Base-by-base conservation (phyloP, 2,113 vertebrate species). In the Nothocercus julius region DNA sequence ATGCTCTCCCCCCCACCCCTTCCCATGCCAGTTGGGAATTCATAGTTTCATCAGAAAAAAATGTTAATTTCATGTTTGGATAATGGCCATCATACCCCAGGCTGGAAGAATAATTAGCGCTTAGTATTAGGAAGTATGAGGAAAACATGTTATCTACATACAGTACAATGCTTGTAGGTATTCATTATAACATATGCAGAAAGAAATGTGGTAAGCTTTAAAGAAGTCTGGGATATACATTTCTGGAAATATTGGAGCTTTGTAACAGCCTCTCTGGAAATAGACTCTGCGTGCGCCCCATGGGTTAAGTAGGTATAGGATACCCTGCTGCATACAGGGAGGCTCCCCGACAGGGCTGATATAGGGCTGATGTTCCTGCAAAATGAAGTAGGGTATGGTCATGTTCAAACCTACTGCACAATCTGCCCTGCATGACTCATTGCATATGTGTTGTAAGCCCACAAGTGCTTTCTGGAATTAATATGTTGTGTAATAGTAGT, bases 311-410 rank as follows among this genome's bases (percentile, higher is more conserved):
- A 3, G 7, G 4, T 1, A 1, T 16, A 32, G 49, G 20, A 32
- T n/a, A 22, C 8, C 2, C 1, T 44, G 17, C 47, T 79, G 12
- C 0, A 0, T 62, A 40, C 36, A 7, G 8, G 0, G 7, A 80
- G 13, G 11, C 16, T 62, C 42, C 20, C 27, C 89, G 5, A 5
- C 28, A 27, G 13, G 4, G 1, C 21, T 51, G 25, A 18, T 20
- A 40, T 11, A 28, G 1, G 5, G 8, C 24, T 16, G 21, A 38
- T 21, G 22, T 64, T 21, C 0, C 7, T 7, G 17, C 11, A 12
- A 13, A 87, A 53, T 27, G 28, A 59, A 11, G 9, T 16, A 40
- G 3, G 17, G 27, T 62, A 75, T 44, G 6, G 12, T 67, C 18
- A 12, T 21, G 3, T 24, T 25, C 47, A 11, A 16, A 54, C 12